Percentiles rank a stretch among this genome's conserved stretches.
Evolutionary conservation across 2,113 vertebrate species (phyloP).

Genomic region (Spea multiplicata): DNA sequence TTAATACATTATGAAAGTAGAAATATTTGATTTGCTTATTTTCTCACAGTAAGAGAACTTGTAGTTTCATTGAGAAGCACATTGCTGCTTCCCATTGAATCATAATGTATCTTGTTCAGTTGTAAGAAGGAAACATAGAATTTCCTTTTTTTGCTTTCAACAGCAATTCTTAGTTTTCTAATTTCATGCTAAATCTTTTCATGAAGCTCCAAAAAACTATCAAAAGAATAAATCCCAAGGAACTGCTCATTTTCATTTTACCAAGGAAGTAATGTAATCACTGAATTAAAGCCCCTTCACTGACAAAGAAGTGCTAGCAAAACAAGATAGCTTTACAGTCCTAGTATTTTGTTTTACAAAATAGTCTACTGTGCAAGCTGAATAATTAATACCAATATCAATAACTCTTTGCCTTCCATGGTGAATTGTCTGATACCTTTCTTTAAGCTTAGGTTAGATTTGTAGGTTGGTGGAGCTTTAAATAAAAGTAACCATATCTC

Average conservation of each 20-base stretch:
- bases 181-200: constrained; percentile 41
- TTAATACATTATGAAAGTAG: neutral
- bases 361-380: too few relatives aligned
- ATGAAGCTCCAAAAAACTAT: constrained; percentile 19
- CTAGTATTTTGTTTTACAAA: neutral
- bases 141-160: constrained; percentile 34
- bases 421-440: too few relatives aligned
- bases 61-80: neutral
- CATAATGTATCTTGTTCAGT: constrained; percentile 5
- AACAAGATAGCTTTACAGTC: neutral
- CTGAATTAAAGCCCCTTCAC: constrained; percentile 9
- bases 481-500: too few relatives aligned
- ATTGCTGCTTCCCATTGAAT: neutral
- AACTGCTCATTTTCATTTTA: constrained; percentile 29
- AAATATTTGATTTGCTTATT: neutral
- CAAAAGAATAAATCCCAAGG: constrained; percentile 4
- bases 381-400: too few relatives aligned
- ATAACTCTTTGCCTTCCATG: too few relatives aligned
- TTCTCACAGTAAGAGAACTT: neutral
- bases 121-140: constrained; percentile 21
- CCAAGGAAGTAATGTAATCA: constrained; percentile 10
- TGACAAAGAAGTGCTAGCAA: neutral
- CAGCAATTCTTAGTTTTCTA: constrained; percentile 24
- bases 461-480: too few relatives aligned
- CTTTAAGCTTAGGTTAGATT: too few relatives aligned